Evolutionary conservation across 2,797 vertebrate genomes (phyloP), one percentile per base, ranked within the genome.

Genomic region (Melanotaenia parkinsoni): DNA sequence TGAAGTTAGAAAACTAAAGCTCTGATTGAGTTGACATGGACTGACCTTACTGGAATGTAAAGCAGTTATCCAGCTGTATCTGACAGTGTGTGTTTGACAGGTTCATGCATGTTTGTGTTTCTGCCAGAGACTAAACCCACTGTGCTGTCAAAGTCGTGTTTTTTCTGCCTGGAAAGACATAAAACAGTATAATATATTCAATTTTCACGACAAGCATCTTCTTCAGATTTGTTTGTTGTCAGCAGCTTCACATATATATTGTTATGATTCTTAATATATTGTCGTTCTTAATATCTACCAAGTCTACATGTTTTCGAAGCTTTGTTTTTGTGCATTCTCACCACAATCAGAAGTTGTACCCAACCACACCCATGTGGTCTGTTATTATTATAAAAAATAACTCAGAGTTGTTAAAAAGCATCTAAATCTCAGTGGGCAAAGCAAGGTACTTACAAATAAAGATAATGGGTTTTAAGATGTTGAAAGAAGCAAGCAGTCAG

Each of bases 71-170:
- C 40, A 1, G 59, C 62, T 7, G 0, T 58, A 43, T 35, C 56
- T 56, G 32, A 58, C 43, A 20, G 50, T 68, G 66, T 45, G 58
- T 72, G 51, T 64, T 74, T 74, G 66, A 73, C 71, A 77, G 56
- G 16, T 65, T 65, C 22, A 45, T 69, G 64, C 59, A 53, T 74
- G 37, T 63, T 58, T 70, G 37, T 57, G 54, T 72, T 67, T 77
- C 45, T 50, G 43, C 28, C 11, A 12, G 22, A 43, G 59, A 63
- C 56, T 13, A 10, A 63, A 45, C n/a, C 13, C 67, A 45, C 61
- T 30, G 58, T 43, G 33, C 68, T 75, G 63, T 57, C 57, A 69
- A 47, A 66, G 43, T 1, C 1, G 30, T 47, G 61, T 26, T n/a
- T 40, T 58, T n/a, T 62, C 70, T 38, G 14, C 8, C 47, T 63